Conservation (phyloP, 1,140 invertebrate species). For the Akabosia matsudoensis region DNA sequence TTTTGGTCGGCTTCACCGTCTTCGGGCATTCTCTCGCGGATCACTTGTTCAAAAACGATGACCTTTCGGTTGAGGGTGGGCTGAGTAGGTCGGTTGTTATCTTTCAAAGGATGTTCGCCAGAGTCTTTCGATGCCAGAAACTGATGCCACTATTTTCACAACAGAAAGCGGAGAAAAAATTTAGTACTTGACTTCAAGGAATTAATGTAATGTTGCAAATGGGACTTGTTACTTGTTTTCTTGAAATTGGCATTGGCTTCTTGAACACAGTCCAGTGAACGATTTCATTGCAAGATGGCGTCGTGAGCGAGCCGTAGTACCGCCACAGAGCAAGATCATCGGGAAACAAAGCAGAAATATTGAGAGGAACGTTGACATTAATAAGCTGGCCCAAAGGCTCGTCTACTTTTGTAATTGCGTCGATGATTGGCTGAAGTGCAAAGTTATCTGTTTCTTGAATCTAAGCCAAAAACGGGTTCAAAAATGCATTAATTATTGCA, state of each 20-base stretch:
- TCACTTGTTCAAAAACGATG: constrained; percentile 18
- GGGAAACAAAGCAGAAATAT: constrained; percentile 48
- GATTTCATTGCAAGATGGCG: constrained; percentile 56
- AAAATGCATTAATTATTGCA: not conserved
- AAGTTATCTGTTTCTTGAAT: constrained; percentile 48
- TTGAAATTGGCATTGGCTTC: constrained; percentile 50
- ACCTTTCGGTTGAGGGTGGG: constrained; percentile 46
- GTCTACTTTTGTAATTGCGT: constrained; percentile 44
- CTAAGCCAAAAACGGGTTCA: constrained; percentile 26
- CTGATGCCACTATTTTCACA: constrained; percentile 44
- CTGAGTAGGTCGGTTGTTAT: constrained; percentile 51
- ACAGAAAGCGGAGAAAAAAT: constrained; percentile 12
- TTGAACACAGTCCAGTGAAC: constrained; percentile 58
- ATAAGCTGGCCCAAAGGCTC: constrained; percentile 14
- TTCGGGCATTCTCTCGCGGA: constrained; percentile 10
- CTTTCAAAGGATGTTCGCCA: constrained; percentile 45
- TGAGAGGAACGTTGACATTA: constrained; percentile 36
- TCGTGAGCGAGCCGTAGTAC: constrained; percentile 59
- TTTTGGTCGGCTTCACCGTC: not conserved
- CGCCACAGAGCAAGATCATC: constrained; percentile 50
- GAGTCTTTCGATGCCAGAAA: constrained; percentile 47
- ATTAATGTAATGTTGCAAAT: constrained; percentile 5
- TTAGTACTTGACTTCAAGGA: not conserved
- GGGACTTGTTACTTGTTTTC: constrained; percentile 47
- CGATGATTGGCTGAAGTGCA: constrained; percentile 48